A percentile compares a stretch with the other conserved stretches of the same genome.
These are phyloP conservation scores for Dicaeum eximium DNA, from an alignment of 2,113 vertebrate species.

Conservation along the genomic window DNA sequence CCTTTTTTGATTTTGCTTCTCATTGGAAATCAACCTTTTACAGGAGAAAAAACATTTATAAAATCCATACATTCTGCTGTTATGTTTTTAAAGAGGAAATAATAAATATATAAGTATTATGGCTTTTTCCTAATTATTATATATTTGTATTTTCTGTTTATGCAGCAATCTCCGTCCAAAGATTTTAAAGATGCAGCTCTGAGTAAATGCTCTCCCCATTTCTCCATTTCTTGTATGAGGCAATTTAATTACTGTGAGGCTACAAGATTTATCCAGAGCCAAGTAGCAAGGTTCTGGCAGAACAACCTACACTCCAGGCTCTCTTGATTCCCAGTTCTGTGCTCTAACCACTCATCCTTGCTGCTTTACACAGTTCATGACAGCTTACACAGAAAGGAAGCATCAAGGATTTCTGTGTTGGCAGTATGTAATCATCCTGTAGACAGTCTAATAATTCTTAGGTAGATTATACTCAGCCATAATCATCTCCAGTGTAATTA, in stretches of 20 bases:
- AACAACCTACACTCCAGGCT: background rate
- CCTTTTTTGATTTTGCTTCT: background rate
- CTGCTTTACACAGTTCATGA: background rate
- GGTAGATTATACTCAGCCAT: constrained; percentile 36
- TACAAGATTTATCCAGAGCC: constrained; percentile 11
- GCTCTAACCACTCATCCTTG: background rate
- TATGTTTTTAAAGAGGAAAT: background rate
- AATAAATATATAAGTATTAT: background rate
- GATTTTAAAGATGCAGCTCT: constrained; percentile 7
- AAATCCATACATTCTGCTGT: background rate
- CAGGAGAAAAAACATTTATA: background rate
- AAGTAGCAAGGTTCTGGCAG: background rate
- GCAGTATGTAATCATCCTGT: background rate
- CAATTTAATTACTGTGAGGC: background rate
- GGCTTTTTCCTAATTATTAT: background rate
- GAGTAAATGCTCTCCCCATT: background rate
- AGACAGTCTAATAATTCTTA: constrained; percentile 44
- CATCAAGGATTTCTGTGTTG: background rate
- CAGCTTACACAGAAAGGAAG: constrained; percentile 16
- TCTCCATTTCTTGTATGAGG: background rate
- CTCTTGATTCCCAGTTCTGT: background rate
- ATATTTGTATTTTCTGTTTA: background rate
- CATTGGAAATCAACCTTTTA: background rate
- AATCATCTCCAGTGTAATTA: constrained; percentile 40
- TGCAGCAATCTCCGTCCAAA: background rate